Evolutionary conservation across 2,888 invertebrate species (phyloP).

Genomic region (Teleiodes luculella): DNA sequence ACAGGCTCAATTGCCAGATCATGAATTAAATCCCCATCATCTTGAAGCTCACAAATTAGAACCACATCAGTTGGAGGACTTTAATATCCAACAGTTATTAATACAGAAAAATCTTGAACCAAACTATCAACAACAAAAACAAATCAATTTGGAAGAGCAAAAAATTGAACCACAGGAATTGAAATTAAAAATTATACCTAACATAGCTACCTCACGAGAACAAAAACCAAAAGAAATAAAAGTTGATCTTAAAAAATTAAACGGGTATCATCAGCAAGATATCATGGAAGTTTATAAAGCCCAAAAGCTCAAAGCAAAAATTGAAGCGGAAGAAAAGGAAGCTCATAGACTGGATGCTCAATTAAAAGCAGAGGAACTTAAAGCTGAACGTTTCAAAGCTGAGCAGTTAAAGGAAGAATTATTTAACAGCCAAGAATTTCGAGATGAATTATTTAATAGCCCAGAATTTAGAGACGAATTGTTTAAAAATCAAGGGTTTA

Average conservation of each 20-base stretch:
- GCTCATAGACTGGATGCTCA: constrained; percentile 3
- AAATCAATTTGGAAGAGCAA: neutral
- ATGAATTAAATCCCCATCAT: constrained; percentile 13
- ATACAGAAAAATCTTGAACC: constrained; percentile 2
- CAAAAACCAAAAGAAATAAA: neutral
- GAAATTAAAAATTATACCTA: neutral
- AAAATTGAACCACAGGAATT: constrained; percentile 1
- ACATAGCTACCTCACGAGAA: neutral
- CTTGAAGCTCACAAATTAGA: constrained; percentile 5
- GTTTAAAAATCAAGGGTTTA: neutral
- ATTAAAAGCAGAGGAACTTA: constrained; percentile 2
- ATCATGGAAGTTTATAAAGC: constrained; percentile 7
- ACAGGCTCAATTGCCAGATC: constrained; percentile 14
- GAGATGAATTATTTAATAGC: neutral
- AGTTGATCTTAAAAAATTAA: neutral
- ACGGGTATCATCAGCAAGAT: neutral
- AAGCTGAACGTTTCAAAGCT: constrained; percentile 9
- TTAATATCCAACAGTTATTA: neutral
- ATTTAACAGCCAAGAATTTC: neutral
- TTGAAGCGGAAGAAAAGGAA: constrained; percentile 6
- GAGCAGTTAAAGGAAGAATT: constrained; percentile 1
- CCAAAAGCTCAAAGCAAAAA: constrained; percentile 6
- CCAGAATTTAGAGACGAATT: neutral
- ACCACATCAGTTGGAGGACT: constrained; percentile 3
- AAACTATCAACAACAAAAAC: neutral